phyloP scores from a whole-genome alignment of 2,797 vertebrate genomes.

The Microchirus variegatus region DNA sequence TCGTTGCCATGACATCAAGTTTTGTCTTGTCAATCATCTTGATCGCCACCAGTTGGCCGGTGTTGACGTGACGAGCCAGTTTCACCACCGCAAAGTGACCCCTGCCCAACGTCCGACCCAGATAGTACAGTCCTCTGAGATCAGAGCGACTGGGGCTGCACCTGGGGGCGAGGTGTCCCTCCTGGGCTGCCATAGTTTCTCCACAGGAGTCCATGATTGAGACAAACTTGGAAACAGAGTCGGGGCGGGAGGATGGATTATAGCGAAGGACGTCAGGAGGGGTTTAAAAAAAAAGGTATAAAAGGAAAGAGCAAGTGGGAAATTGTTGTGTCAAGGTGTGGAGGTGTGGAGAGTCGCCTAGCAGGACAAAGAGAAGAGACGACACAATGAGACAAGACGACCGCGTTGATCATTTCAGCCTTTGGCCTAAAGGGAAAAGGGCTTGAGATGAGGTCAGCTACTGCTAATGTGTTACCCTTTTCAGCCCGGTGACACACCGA shows the following conservation, averaged over 20 bases:
- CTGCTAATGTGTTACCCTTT: slow-evolving; percentile 22
- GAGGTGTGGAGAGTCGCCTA: slow-evolving; percentile 38
- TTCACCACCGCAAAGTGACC: slow-evolving; percentile 91
- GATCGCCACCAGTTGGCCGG: slow-evolving; percentile 88
- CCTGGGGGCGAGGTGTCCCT: slow-evolving; percentile 26
- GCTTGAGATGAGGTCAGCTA: slow-evolving; percentile 51
- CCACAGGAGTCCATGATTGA: slow-evolving; percentile 65
- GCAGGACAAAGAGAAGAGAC: slow-evolving; percentile 46
- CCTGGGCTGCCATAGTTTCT: slow-evolving; percentile 5
- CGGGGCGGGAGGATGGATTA: not conserved
- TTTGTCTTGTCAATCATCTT: slow-evolving; percentile 93
- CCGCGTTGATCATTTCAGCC: slow-evolving; percentile 2
- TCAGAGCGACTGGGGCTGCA: slow-evolving; percentile 55
- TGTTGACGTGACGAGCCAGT: slow-evolving; percentile 87
- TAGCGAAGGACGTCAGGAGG: not conserved
- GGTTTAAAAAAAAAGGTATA: not conserved
- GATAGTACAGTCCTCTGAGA: slow-evolving; percentile 86
- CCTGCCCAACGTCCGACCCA: slow-evolving; percentile 88
- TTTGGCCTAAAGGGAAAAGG: slow-evolving; percentile 21
- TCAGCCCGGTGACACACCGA: slow-evolving; percentile 23
- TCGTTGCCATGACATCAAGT: slow-evolving; percentile 82
- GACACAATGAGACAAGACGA: slow-evolving; percentile 42
- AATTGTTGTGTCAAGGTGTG: slow-evolving; percentile 26
- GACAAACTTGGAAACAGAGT: not conserved
- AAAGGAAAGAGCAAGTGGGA: slow-evolving; percentile 6